Conservation (phyloP, 2,113 vertebrate genomes). For the Hemibagrus wyckioides region DNA sequence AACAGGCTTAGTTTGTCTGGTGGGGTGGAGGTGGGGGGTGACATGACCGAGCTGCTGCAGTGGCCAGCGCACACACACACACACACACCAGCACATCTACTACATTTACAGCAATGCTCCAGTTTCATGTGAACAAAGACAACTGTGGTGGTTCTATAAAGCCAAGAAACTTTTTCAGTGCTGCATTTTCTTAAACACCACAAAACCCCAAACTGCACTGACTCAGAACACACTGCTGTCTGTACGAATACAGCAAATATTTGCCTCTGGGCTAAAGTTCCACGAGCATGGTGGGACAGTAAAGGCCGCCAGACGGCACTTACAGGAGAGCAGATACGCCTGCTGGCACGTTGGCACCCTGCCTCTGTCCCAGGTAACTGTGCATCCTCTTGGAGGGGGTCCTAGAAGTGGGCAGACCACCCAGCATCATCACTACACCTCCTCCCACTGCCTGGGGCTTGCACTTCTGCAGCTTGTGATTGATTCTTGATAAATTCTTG, state of each 20-base stretch:
- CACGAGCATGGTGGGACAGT: slow-evolving; percentile 70
- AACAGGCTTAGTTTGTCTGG: slow-evolving; percentile 43
- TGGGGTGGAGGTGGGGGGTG: slow-evolving; percentile 28
- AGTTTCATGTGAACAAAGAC: background rate
- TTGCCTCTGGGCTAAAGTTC: slow-evolving; percentile 86
- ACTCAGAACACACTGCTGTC: slow-evolving; percentile 77
- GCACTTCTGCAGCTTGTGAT: background rate
- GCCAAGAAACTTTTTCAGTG: background rate
- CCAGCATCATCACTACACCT: background rate
- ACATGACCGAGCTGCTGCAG: slow-evolving; percentile 42
- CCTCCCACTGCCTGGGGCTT: background rate
- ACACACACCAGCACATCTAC: slow-evolving; percentile 3
- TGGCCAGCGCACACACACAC: background rate
- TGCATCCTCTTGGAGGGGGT: background rate
- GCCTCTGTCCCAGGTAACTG: slow-evolving; percentile 68
- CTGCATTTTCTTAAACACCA: slow-evolving; percentile 37
- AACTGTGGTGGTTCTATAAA: slow-evolving; percentile 10
- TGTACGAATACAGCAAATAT: slow-evolving; percentile 84
- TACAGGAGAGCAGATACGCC: slow-evolving; percentile 37
- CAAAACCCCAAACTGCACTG: slow-evolving; percentile 55
- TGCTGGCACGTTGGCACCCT: slow-evolving; percentile 73
- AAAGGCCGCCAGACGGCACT: slow-evolving; percentile 50
- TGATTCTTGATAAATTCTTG: slow-evolving; percentile 1
- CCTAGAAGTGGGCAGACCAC: slow-evolving; percentile 25
- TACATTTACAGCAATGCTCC: background rate